Conservation (phyloP, 2,797 vertebrate genomes). For the Syngnathus rostellatus region DNA sequence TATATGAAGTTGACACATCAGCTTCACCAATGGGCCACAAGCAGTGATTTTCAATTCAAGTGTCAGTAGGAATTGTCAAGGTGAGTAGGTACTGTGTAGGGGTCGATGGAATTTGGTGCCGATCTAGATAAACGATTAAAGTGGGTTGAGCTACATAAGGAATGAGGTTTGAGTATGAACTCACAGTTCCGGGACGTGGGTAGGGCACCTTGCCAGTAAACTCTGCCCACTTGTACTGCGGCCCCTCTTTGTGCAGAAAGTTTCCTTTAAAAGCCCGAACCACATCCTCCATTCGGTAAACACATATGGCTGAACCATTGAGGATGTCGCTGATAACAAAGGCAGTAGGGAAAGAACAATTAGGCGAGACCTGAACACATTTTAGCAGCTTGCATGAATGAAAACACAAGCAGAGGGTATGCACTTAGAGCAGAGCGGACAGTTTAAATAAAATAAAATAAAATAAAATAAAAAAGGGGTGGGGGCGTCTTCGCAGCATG, state of each 20-base stretch:
- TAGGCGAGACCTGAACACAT: background rate
- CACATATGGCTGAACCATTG: constrained; percentile 75
- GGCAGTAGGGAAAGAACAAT: background rate
- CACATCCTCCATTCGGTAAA: constrained; percentile 76
- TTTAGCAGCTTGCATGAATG: background rate
- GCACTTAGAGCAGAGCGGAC: background rate
- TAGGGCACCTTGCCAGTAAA: constrained; percentile 74
- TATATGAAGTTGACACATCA: too few relatives aligned
- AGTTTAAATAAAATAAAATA: background rate
- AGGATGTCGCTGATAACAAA: constrained; percentile 65
- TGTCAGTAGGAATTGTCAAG: too few relatives aligned
- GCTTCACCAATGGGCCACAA: too few relatives aligned
- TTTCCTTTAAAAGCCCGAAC: constrained; percentile 73
- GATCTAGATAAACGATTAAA: too few relatives aligned
- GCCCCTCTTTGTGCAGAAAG: constrained; percentile 76
- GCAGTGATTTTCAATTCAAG: too few relatives aligned
- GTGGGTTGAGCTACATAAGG: background rate
- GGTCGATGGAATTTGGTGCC: too few relatives aligned
- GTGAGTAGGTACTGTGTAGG: too few relatives aligned
- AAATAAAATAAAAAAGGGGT: background rate
- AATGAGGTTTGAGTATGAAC: constrained; percentile 27
- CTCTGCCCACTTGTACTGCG: constrained; percentile 76
- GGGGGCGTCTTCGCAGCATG: background rate
- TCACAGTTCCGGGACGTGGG: constrained; percentile 76
- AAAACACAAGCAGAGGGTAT: background rate